Percentiles rank a stretch among this genome's conserved stretches.
Conservation (phyloP, 2,113 vertebrate species). For the Harpagus bidentatus region DNA sequence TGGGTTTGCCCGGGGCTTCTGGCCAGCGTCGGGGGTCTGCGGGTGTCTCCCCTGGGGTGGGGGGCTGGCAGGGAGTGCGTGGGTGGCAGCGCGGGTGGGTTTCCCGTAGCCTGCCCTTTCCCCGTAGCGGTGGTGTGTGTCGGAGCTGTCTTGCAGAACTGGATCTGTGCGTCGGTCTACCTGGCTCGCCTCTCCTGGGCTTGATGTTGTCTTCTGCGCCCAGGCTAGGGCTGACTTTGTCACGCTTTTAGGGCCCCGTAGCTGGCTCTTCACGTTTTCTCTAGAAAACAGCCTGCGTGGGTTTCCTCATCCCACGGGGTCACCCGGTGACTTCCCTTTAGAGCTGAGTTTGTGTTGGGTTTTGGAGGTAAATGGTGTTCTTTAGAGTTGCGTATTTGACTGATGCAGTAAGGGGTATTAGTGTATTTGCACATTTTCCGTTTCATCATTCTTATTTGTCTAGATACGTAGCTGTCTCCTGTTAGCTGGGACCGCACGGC, state of each 20-base stretch:
- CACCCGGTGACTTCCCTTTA: neutral
- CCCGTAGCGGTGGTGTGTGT: rapidly evolving
- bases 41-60: neutral
- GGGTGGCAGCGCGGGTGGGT: neutral
- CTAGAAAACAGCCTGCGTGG: rapidly evolving
- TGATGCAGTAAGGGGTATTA: neutral
- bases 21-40: neutral
- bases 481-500: neutral
- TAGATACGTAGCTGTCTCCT: neutral
- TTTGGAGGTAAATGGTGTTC: neutral
- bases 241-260: neutral
- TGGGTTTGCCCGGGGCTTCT: neutral
- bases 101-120: neutral
- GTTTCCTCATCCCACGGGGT: neutral
- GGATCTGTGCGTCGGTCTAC: neutral
- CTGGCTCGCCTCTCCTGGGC: neutral
- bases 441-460: neutral
- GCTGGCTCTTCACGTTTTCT: neutral
- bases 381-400: neutral
- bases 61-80: no score
- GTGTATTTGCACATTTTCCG: neutral
- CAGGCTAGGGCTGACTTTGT: neutral
- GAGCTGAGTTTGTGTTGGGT: neutral
- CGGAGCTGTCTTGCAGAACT: neutral
- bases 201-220: neutral